Base-by-base conservation (phyloP, 2,888 invertebrate genomes). In the Nymphalis urticae region DNA sequence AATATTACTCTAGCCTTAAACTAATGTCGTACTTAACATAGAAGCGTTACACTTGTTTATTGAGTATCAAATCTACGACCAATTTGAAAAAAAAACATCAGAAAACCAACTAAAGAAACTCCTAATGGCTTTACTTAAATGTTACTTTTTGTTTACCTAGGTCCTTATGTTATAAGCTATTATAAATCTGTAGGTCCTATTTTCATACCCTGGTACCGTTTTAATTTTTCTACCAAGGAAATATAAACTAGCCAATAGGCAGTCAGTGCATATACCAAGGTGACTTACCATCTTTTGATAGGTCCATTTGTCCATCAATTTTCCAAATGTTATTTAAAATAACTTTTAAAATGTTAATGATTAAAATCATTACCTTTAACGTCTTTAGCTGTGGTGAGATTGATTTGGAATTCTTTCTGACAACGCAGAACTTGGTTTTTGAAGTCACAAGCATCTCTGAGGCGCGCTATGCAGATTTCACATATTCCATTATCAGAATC, bases 391-490 rank as follows among this genome's bases (percentile, higher is more conserved):
- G 70, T 62, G 4, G 71, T 63, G 0, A 78, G 64, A 32, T 76
- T 72, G 3, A 80, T 64, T 32, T 82, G 76, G 1, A 85, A 76
- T 2, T 88, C 81, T 48, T 78, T 80, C 75, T 88, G 89, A 62
- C 90, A 87, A 1, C 75, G 76, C 59, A 82, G 80, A 1, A 92
- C 88, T 66, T 89, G 91, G 2, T 80, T 77, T 58, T 89, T 90
- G 73, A 91, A 92, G 71, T 87, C 81, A 0, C 75, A 79, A 0
- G 92, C 90, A 50, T 90, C 89, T 0, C 88, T 78, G 9, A 92
- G 80, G 2, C 88, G 77, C 0, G 75, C 74, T 21, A 90, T 76
- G 53, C 91, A 92, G 16, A 83, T 74, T 36, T 89, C 87, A 69
- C 91, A 92, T 48, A 92, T 89, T 0, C 90, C 90, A 0, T 76